Conservation (phyloP, 1,140 invertebrate species). For the Arion vulgaris region DNA sequence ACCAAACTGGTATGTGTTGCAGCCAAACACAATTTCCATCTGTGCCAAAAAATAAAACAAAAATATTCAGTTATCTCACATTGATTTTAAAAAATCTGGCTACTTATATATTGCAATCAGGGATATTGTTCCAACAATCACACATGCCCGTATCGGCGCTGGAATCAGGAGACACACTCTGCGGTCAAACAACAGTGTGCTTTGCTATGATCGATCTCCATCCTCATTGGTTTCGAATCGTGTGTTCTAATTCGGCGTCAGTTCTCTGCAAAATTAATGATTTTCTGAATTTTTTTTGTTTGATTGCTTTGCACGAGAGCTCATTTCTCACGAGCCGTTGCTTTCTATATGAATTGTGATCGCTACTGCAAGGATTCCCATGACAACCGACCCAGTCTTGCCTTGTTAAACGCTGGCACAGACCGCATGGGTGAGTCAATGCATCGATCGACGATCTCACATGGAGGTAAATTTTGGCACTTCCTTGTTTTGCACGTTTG, state of each 20-base stretch:
- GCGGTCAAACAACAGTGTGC: neutral
- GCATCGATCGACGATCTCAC: neutral
- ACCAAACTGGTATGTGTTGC: too few species aligned
- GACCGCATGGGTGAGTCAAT: neutral
- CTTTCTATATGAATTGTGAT: neutral
- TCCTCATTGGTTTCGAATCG: neutral
- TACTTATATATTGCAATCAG: too few species aligned
- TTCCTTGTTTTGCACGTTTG: neutral
- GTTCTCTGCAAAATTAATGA: neutral
- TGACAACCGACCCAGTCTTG: neutral
- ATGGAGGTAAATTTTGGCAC: neutral
- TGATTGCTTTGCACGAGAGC: neutral
- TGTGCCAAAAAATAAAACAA: too few species aligned
- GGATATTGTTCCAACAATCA: neutral
- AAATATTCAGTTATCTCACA: too few species aligned
- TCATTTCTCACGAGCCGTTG: neutral
- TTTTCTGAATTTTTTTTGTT: neutral
- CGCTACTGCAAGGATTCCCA: neutral
- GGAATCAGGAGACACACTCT: neutral
- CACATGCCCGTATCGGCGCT: neutral
- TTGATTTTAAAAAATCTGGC: too few species aligned
- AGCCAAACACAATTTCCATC: too few species aligned
- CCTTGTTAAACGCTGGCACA: neutral
- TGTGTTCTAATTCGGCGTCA: neutral
- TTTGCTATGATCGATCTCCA: neutral